A percentile compares a stretch with the other conserved stretches of the same genome.
These are phyloP conservation scores for Neoarius graeffei DNA, from an alignment of 2,113 vertebrate genomes.

Conservation along the genomic window DNA sequence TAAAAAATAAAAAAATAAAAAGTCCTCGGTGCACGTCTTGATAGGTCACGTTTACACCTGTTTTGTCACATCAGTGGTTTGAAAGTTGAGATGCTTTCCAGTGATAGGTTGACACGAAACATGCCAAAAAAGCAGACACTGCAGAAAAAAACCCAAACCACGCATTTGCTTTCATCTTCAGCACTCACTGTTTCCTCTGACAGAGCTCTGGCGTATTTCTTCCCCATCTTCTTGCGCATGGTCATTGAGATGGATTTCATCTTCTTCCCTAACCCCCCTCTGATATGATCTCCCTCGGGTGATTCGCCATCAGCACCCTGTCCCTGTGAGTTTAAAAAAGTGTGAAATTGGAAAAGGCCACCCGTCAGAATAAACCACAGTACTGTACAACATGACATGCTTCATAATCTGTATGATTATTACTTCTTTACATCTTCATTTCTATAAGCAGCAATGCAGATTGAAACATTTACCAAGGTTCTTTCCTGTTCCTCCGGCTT, in stretches of 20 bases:
- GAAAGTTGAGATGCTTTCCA: conserved; percentile 8
- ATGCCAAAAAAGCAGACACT: not conserved
- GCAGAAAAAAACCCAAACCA: conserved; percentile 4
- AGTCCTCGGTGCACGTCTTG: not conserved
- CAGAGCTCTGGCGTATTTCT: conserved; percentile 77
- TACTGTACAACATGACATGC: no score
- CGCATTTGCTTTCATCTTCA: not conserved
- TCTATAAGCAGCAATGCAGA: not conserved
- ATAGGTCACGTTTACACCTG: not conserved
- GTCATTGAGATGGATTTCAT: conserved; percentile 80
- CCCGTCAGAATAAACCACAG: not conserved
- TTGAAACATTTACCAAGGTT: conserved; percentile 60
- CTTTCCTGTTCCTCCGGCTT: conserved; percentile 68
- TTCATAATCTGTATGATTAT: not conserved
- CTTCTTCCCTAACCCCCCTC: conserved; percentile 75
- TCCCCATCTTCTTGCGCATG: conserved; percentile 81
- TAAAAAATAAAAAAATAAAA: not conserved
- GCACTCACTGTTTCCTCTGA: conserved; percentile 76
- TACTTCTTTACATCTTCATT: not conserved
- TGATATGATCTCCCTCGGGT: conserved; percentile 66
- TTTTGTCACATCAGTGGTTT: conserved; percentile 17
- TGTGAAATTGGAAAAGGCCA: not conserved
- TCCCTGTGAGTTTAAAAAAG: not conserved
- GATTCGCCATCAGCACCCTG: conserved; percentile 67
- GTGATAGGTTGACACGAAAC: conserved; percentile 17